Evolutionary conservation across 1,140 invertebrate species (phyloP), one percentile per base, ranked within the genome.

Genomic region (Drosophila lacertosa): DNA sequence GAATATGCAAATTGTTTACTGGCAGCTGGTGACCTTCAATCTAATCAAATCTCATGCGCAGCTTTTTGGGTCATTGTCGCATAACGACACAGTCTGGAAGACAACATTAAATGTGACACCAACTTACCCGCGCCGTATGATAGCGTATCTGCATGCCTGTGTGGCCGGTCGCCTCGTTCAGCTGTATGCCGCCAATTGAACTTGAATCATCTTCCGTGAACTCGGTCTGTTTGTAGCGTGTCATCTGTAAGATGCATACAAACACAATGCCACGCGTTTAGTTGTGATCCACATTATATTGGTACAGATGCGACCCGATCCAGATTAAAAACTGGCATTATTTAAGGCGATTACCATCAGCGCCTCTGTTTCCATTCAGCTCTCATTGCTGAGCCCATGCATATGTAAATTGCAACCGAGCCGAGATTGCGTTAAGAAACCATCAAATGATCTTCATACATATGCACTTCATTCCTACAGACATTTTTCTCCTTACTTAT

Each of bases 191-290:
- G 47, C 96, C 96, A 69, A 96, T 94, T 79, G 95, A 96, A 80
- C 94, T 95, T n/a, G 93, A 94, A 86, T 96, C 95, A 77, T 96
- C 96, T 90, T 96, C 95, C 79, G 95, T 95, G 76, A 97, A 96
- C 89, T 96, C 96, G 26, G 96, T 95, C 83, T 96, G 96, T 91
- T 96, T 96, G 80, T 97, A 97, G 64, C 95, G 94, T 67, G 95
- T 96, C 96, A 96, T 96, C 96, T 96, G 93, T n/a, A 93, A 93
- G 65, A 51, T 55, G 29, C 24, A 54, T 5, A 53, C 11, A 22
- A 22, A 26, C 9, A 51, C 32, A 55, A 33, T 42, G 18, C 58
- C 59, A 64, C 47, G 50, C 26, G 13, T 7, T 59, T 48, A 33
- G 45, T 42, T 63, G 47, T 53, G 24, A 47, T 22, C 18, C 11